Evolutionary conservation across 2,888 invertebrate species (phyloP), one percentile per base, ranked within the genome.

Genomic region (Iselma pallidipennis): DNA sequence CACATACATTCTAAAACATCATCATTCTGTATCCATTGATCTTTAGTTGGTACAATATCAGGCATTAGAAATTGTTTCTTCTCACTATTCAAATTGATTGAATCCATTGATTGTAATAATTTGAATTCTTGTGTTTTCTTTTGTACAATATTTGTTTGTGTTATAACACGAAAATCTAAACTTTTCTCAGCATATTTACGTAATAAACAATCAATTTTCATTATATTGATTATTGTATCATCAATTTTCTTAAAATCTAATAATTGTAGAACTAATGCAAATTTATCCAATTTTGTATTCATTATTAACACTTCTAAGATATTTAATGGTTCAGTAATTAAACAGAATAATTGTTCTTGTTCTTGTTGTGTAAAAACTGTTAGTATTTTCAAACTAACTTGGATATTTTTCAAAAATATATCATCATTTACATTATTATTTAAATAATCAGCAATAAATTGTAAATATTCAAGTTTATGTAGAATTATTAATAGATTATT

Each of bases 301-400:
- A 96, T 95, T 10, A 96, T 79, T 55, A 94, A 84, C 76, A 94
- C 92, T 76, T 96, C 96, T 7, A 95, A 83, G 74, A 96, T 89
- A 3, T 91, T 80, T 42, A 92, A 77, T 0, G 96, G 96, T 66
- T 86, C 86, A 50, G 86, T 85, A 19, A 91, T 84, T 21, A 92
- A 77, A 67, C 87, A 85, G 78, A 89, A 87, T 63, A 90, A 86
- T 33, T 86, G 81, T 16, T 83, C 80, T 56, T 87, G 85, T 74
- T 90, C 86, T 49, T 81, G 82, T 0, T 73, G 57, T 5, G 86
- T 85, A 56, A 92, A 83, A 71, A 86, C 85, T 1, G 86, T 81
- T 76, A 92, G 84, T 61, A 92, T 88, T 73, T 87, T 86, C n/a
- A 91, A 76, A 12, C 91, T 90, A 23, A 91, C 82, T 74, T 86